Evolutionary conservation across 2,888 invertebrate genomes (phyloP).

Genomic region (Euzetes globulus): DNA sequence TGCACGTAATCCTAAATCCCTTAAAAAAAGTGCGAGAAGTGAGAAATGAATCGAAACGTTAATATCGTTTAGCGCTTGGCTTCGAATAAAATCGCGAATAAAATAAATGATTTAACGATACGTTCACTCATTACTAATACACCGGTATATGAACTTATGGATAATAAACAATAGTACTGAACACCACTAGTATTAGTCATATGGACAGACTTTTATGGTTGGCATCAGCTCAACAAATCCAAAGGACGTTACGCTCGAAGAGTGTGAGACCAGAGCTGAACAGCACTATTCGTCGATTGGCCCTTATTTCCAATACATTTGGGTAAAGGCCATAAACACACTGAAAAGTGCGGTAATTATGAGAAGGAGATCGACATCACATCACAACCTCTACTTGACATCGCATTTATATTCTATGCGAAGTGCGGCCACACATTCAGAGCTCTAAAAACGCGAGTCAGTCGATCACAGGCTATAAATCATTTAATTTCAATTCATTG

Average conservation of each 20-base stretch:
- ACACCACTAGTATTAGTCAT: slow-evolving; percentile 3
- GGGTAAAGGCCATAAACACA: slow-evolving; percentile 1
- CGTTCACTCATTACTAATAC: slow-evolving; percentile 2
- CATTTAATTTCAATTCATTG: slow-evolving; percentile 15
- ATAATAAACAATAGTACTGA: neutral
- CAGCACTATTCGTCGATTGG: no score
- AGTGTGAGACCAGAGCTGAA: neutral
- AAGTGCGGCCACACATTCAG: neutral
- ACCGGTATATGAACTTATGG: slow-evolving; percentile 24
- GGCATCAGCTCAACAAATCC: neutral
- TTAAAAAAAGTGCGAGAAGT: slow-evolving; percentile 11
- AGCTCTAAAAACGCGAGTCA: neutral
- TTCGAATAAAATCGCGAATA: neutral
- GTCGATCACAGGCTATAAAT: slow-evolving; percentile 9
- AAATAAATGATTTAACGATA: slow-evolving; percentile 11
- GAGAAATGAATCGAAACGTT: neutral
- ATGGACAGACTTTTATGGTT: slow-evolving; percentile 8
- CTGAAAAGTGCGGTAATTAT: slow-evolving; percentile 15
- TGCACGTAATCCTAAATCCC: slow-evolving; percentile 26
- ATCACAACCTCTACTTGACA: slow-evolving; percentile 11
- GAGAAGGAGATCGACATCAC: slow-evolving; percentile 10
- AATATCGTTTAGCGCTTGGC: neutral
- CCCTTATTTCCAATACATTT: slow-evolving; percentile 15
- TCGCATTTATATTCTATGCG: slow-evolving; percentile 6
- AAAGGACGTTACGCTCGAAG: neutral